These are phyloP conservation scores for Caenorhabditis virilis DNA, from an alignment of 2,888 invertebrate species.

Conservation along the genomic window DNA sequence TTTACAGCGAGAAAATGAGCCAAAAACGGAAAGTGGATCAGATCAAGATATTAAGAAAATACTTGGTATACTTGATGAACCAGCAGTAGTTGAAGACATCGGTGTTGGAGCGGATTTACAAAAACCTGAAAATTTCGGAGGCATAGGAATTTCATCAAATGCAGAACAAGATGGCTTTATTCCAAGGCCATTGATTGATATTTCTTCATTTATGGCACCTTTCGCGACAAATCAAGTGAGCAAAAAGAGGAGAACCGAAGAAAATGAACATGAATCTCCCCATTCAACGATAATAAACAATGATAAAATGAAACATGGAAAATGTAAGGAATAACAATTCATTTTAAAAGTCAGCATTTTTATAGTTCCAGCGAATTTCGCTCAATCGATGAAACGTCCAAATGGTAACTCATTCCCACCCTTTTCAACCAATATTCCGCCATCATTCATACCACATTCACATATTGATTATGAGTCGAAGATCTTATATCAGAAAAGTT, in stretches of 20 bases:
- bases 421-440: not conserved
- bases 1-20: conserved; percentile 14
- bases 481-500: not conserved
- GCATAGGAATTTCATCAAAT: no score
- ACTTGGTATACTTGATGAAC: conserved; percentile 18
- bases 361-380: not conserved
- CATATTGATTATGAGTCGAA: not conserved
- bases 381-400: not conserved
- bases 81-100: not conserved
- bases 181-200: not conserved
- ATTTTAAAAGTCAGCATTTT: conserved; percentile 1
- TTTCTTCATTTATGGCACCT: no score
- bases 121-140: not conserved
- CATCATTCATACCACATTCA: no score
- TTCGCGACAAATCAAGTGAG: not conserved
- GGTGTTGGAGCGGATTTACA: not conserved
- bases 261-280: conserved; percentile 1
- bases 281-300: not conserved
- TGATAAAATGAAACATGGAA: conserved; percentile 2
- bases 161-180: no score
- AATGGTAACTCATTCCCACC: not conserved
- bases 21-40: not conserved
- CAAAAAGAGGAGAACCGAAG: conserved; percentile 1
- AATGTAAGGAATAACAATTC: conserved; percentile 1
- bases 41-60: conserved; percentile 14